These are phyloP conservation scores for Oreochromis mossambicus DNA, from an alignment of 2,797 vertebrate genomes.

Conservation along the genomic window DNA sequence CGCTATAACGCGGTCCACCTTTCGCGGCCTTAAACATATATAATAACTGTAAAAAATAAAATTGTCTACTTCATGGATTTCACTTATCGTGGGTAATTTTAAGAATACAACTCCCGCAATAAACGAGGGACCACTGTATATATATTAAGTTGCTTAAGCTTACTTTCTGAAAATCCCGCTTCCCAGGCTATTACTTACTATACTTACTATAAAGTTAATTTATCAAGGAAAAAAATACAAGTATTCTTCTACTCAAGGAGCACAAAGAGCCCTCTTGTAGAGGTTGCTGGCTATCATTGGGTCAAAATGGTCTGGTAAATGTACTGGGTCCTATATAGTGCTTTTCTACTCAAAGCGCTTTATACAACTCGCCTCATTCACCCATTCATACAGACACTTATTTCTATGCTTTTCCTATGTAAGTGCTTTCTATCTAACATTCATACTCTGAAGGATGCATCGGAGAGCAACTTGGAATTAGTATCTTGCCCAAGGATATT, in stretches of 20 bases:
- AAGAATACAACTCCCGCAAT: not conserved
- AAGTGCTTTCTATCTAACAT: not conserved
- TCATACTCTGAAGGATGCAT: not conserved
- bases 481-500: not conserved
- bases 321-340: accelerated
- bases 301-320: not conserved
- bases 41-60: not conserved
- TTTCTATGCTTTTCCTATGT: not conserved
- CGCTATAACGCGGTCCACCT: not conserved
- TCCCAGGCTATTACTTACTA: not conserved
- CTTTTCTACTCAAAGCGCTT: not conserved
- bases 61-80: not conserved
- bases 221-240: not conserved
- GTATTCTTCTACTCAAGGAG: not conserved
- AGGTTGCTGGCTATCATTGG: not conserved
- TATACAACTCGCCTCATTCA: not conserved
- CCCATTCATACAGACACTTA: accelerated
- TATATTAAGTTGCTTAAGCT: not conserved
- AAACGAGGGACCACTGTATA: not conserved
- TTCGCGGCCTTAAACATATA: not conserved
- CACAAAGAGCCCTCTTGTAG: not conserved
- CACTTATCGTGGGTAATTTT: not conserved
- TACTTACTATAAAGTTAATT: not conserved
- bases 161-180: not conserved
- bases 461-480: not conserved